These are phyloP conservation scores for Lycaena phlaeas DNA, from an alignment of 2,888 invertebrate species.

Conservation along the genomic window DNA sequence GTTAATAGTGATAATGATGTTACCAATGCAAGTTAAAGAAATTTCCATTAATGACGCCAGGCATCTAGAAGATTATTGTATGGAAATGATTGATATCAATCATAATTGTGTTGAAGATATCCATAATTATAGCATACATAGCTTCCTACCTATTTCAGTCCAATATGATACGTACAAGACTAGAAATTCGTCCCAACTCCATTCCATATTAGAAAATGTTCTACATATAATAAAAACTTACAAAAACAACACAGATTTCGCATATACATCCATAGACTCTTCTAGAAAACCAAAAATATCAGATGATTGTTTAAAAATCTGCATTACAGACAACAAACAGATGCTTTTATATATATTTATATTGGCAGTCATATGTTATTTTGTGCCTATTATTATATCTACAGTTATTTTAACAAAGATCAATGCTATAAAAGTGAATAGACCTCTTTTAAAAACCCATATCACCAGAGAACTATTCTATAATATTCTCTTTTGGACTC, in stretches of 20 bases:
- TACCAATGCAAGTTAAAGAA: conserved; percentile 44
- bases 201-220: conserved; percentile 42
- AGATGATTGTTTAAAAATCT: conserved; percentile 46
- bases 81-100: conserved; percentile 40
- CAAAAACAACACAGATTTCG: conserved; percentile 31
- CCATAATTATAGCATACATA: conserved; percentile 14
- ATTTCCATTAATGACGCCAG: conserved; percentile 29
- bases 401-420: conserved; percentile 54
- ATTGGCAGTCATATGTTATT: conserved; percentile 46
- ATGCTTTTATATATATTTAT: conserved; percentile 50
- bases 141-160: conserved; percentile 23
- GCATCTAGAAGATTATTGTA: conserved; percentile 35
- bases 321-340: conserved; percentile 48
- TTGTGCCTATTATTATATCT: conserved; percentile 58
- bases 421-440: conserved; percentile 43
- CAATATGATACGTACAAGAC: conserved; percentile 31
- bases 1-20: conserved; percentile 47
- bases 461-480: conserved; percentile 53
- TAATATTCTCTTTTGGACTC: conserved; percentile 60
- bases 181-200: conserved; percentile 26
- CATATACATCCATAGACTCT: conserved; percentile 30
- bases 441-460: conserved; percentile 39
- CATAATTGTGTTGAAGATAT: conserved; percentile 32
- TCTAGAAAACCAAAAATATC: conserved; percentile 32
- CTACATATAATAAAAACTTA: conserved; percentile 40